Evolutionary conservation across 1,140 invertebrate genomes (phyloP).

Genomic region (Manduca sexta): DNA sequence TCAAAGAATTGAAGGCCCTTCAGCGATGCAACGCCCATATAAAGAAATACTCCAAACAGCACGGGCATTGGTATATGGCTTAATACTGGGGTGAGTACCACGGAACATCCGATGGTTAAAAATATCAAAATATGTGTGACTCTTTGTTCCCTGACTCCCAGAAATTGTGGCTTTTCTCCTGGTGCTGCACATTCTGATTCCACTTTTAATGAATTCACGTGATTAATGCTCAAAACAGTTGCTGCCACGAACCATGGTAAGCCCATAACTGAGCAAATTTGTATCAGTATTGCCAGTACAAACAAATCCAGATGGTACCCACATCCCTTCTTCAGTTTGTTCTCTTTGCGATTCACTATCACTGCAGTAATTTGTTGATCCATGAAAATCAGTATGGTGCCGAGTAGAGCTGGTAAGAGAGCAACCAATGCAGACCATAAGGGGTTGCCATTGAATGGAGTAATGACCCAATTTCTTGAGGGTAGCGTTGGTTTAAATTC

Average conservation of each 20-base stretch:
- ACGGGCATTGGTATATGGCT: constrained; percentile 98
- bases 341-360: constrained; percentile 98
- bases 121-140: constrained; percentile 97
- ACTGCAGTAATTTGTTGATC: constrained; percentile 99
- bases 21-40: constrained; percentile 98
- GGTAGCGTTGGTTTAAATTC: constrained; percentile 92
- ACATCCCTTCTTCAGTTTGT: constrained; percentile 98
- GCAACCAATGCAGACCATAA: constrained; percentile 89
- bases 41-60: constrained; percentile 98
- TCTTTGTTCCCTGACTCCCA: constrained; percentile 98
- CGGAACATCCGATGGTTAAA: constrained; percentile 95
- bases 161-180: constrained; percentile 97
- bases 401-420: constrained; percentile 91
- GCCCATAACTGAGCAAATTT: constrained; percentile 94
- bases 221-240: constrained; percentile 98
- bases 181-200: constrained; percentile 98
- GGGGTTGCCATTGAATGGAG: constrained; percentile 91
- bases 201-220: constrained; percentile 97
- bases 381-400: constrained; percentile 99
- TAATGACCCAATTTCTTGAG: constrained; percentile 91
- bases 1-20: constrained; percentile 98
- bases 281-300: constrained; percentile 90
- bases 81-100: constrained; percentile 92
- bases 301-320: constrained; percentile 98
- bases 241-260: constrained; percentile 98